Percentiles rank a stretch among this genome's conserved stretches.
phyloP scores from a whole-genome alignment of 2,797 vertebrate species.

The Gymnodraco acuticeps region DNA sequence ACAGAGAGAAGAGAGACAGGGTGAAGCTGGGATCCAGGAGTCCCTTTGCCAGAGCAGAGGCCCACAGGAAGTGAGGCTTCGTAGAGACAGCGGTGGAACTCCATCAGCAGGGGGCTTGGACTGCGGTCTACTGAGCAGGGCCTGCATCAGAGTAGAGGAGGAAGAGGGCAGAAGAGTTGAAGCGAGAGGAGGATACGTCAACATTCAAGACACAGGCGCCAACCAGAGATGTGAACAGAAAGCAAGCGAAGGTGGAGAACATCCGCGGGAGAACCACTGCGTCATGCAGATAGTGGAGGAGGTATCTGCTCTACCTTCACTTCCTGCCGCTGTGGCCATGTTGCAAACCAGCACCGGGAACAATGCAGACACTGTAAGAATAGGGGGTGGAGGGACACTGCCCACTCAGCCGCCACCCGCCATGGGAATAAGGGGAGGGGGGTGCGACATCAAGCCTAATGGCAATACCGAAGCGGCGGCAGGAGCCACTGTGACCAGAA shows the following conservation, averaged over 20 bases:
- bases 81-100: conserved; percentile 58
- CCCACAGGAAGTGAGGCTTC: conserved; percentile 54
- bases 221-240: conserved; percentile 92
- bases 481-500: conserved; percentile 67
- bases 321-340: conserved; percentile 91
- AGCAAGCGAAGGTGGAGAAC: conserved; percentile 88
- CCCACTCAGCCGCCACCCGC: conserved; percentile 78
- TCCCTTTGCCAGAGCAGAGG: conserved; percentile 39
- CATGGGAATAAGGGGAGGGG: conserved; percentile 34
- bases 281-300: conserved; percentile 98
- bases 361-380: conserved; percentile 75
- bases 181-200: conserved; percentile 70
- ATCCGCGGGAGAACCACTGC: conserved; percentile 79
- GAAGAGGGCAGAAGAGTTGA: conserved; percentile 38
- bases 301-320: conserved; percentile 87
- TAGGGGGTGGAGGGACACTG: conserved; percentile 73
- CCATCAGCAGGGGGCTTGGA: conserved; percentile 53
- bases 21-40: conserved; percentile 40
- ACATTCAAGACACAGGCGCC: conserved; percentile 77
- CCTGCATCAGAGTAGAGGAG: conserved; percentile 53
- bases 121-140: conserved; percentile 47
- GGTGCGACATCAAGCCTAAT: conserved; percentile 45
- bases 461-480: conserved; percentile 53
- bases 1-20: conserved; percentile 78
- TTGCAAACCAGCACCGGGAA: conserved; percentile 91